Base-by-base conservation (phyloP, 2,888 invertebrate species). In the Cacoxenus indagator region DNA sequence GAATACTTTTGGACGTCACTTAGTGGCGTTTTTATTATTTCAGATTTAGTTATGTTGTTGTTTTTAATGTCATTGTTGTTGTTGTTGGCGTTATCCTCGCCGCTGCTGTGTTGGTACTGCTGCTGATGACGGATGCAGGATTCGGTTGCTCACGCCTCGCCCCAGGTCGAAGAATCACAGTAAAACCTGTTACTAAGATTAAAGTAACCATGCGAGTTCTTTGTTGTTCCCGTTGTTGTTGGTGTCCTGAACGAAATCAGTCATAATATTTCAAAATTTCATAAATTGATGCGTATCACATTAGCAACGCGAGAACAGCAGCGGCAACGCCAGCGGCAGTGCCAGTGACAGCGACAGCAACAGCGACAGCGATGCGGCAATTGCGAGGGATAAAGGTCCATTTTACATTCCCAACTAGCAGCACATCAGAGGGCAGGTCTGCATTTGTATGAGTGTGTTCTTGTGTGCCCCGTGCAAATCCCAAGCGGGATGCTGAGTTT, bases 241-340 rank as follows among this genome's bases (percentile, higher is more conserved):
- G 67, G 59, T 67, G 45, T 65, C 66, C 69, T 48, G 55, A 54
- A 65, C 75, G 73, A 79, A 83, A 82, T 81, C 82, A 82, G 81
- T 82, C 82, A 82, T 81, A 82, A 82, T 83, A 82, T 82, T 82
- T 82, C 84, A 81, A 83, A 62, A 78, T 76, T 82, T 82, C 76
- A 83, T 83, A 83, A 82, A 82, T 83, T 83, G 82, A 81, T 81
- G 82, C 81, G 81, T 78, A 81, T 82, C 82, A 74, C 79, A 81
- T 80, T 81, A 77, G 78, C 73, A 62, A 62, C 43, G 19, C 59
- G 27, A 59, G 31, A 31, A 8, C 68, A 69, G 27, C 11, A 29
- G 19, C 59, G 27, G 43, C 45, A 48, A n/a, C 22, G 26, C 11
- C 31, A 24, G 45, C 70, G 29, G 37, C 64, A 68, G 62, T 61